Base-by-base conservation (phyloP, 2,113 vertebrate genomes). In the Elanus axillaris region DNA sequence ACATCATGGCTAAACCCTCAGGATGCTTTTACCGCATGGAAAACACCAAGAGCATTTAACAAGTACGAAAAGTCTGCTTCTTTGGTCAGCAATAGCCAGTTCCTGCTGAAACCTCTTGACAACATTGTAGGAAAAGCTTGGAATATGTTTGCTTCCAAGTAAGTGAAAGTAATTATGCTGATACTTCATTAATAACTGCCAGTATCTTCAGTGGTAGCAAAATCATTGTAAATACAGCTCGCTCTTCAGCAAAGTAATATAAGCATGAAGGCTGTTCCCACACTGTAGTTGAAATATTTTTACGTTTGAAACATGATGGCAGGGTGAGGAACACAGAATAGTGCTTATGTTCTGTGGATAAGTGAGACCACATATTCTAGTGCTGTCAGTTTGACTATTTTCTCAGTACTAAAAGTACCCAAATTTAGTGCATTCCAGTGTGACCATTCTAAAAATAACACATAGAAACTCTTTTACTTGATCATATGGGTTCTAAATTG, bases 81-180 rank as follows among this genome's bases (percentile, higher is more conserved):
- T 7, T 87, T 99, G 97, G 98, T 99, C 97, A 99, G 99, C 96
- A 99, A 99, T 62, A 99, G 99, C 95, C 99, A 99, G 96, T 98
- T 98, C 93, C 98, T 99, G 92, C 97, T 99, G 87, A 98, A 97
- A 79, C 99, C 99, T 40, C 97, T 99, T 40, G 98, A 99, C 79
- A 92, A n/a, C 47, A 98, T 99, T n/a, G 99, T 99, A 91, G 98
- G 98, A 68, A 99, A 99, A 97, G 99, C 99, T 7, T 99, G 99
- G 99, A 99, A 99, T 86, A 99, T 99, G 99, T 99, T 99, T 97
- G 99, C 99, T 40, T 99, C 99, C 71, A 99, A 98, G 99, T 99
- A 98, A 98, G 99, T 98, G 83, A 67, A 95, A 75, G 59, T 34
- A 72, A 75, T 52, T 9, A 8, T 10, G 38, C 16, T 29, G 38